A percentile compares a stretch with the other conserved stretches of the same genome.
Evolutionary conservation across 2,888 invertebrate genomes (phyloP).

Genomic region (Campoplex capitator): DNA sequence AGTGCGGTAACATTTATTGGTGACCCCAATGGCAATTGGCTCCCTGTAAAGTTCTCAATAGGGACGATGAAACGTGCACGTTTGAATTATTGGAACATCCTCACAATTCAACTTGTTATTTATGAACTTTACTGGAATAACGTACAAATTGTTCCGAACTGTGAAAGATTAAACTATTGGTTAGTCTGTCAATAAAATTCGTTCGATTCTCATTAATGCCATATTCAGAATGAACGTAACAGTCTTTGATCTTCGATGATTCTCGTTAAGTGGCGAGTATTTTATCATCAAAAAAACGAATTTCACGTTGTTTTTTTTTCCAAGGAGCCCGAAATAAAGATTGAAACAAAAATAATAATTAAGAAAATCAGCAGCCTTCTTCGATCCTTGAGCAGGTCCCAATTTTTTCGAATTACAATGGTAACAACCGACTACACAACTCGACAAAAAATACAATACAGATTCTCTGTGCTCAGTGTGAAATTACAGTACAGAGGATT

Average conservation of each 20-base stretch:
- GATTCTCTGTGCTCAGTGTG: too few species aligned
- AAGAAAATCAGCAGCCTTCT: too few species aligned
- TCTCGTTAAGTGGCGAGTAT: background rate
- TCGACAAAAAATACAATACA: too few species aligned
- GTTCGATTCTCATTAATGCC: background rate
- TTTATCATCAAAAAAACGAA: background rate
- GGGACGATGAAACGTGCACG: slow-evolving; percentile 31
- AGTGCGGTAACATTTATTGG: slow-evolving; percentile 30
- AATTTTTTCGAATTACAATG: too few species aligned
- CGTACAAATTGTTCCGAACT: slow-evolving; percentile 1
- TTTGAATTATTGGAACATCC: slow-evolving; percentile 33
- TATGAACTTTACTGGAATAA: background rate
- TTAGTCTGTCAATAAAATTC: background rate
- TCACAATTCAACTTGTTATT: slow-evolving; percentile 12
- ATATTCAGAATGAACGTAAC: background rate
- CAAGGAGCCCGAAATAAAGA: too few species aligned
- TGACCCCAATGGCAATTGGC: slow-evolving; percentile 26
- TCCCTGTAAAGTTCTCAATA: slow-evolving; percentile 26
- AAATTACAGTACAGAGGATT: too few species aligned
- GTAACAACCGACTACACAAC: too few species aligned
- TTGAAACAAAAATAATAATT: too few species aligned
- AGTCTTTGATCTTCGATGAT: too few species aligned
- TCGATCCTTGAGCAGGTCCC: too few species aligned
- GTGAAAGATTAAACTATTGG: slow-evolving; percentile 4
- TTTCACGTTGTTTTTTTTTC: background rate